Evolutionary conservation across 1,140 invertebrate genomes (phyloP), one percentile per base, ranked within the genome.

Genomic region (Aphelenchoides besseyi): DNA sequence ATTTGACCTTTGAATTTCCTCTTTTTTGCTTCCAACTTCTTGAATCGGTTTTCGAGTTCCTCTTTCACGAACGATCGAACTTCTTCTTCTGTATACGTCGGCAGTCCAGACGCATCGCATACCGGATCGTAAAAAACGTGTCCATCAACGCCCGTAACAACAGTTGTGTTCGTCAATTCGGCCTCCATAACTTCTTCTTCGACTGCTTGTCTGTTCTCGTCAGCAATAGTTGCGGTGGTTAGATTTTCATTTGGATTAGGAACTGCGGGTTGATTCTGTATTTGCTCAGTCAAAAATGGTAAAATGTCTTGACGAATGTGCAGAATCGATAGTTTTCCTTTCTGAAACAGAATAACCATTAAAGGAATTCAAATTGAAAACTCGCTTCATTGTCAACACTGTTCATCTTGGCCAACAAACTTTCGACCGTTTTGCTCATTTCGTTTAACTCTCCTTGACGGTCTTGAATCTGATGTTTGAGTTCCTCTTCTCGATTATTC

Each of bases 161-260:
- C 32, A 28, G 35, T 23, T 37, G 18, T n/a, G 29, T 28, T 59
- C 1, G 26, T 12, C 28, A 28, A 28, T 18, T 59, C 55, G 2
- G 16, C 53, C n/a, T 54, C 48, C 18, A 12, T 8, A 55, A 55
- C 48, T n/a, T 69, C 67, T 29, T 68, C 41, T 35, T 16, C 61
- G 18, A 3, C 61, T 89, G 5, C 37, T 8, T 41, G 5, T 5
- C n/a, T 41, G 37, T 41, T n/a, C 5, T 8, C 37, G 5, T 41
- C 37, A 5, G n/a, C n/a, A 41, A 41, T 41, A 8, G 37, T 8
- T n/a, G 5, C 5, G n/a, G 5, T n/a, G 5, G 5, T 5, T 41
- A 8, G 37, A 41, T 41, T n/a, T 41, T n/a, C 37, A 41, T 41
- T 41, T n/a, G 37, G n/a, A 5, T 41, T 5, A n/a, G 37, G 5